Conservation (phyloP, 2,797 vertebrate species). For the Zonotrichia albicollis region DNA sequence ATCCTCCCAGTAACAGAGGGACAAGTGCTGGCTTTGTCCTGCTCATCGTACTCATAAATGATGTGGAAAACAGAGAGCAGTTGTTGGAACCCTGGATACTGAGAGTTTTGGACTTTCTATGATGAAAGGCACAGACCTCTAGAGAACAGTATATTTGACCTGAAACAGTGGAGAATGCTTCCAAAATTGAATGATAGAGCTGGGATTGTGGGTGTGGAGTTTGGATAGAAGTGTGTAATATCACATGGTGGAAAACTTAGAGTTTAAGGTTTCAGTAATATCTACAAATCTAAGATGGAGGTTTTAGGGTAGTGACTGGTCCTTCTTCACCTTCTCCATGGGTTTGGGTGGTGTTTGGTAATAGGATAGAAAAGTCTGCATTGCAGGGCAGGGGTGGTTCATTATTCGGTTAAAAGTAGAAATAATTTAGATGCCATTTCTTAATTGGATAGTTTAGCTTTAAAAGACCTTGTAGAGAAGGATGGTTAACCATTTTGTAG, state of each 20-base stretch:
- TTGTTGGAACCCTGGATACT: background rate
- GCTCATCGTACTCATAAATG: background rate
- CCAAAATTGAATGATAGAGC: background rate
- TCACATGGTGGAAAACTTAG: background rate
- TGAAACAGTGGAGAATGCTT: background rate
- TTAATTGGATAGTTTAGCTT: background rate
- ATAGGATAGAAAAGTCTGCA: background rate
- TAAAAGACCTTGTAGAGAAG: background rate
- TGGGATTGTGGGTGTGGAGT: background rate
- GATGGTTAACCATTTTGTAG: background rate
- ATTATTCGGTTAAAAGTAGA: background rate
- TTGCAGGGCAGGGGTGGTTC: fast-evolving
- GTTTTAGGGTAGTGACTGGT: background rate
- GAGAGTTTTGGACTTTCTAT: background rate
- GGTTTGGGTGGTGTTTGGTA: background rate
- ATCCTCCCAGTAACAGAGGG: background rate
- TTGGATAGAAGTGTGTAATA: background rate
- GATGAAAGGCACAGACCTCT: background rate
- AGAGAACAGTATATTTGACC: background rate
- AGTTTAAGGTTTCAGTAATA: background rate
- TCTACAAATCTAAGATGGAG: background rate
- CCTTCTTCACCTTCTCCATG: background rate
- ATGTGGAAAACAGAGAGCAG: background rate
- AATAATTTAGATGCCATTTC: background rate
- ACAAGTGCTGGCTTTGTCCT: background rate